Base-by-base conservation (phyloP, 2,888 invertebrate species). In the Schizaphis graminum region DNA sequence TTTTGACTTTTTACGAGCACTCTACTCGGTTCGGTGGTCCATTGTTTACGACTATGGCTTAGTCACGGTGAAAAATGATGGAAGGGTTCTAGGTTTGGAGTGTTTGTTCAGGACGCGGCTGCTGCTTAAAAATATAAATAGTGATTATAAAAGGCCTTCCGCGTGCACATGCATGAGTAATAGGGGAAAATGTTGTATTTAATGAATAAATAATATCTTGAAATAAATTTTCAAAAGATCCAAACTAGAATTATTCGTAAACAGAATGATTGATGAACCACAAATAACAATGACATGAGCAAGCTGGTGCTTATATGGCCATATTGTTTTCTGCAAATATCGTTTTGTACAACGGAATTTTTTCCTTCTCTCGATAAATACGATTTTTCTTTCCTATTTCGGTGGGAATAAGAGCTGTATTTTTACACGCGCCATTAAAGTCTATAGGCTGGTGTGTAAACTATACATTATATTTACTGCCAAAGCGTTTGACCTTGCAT, bases 1-100 rank as follows among this genome's bases (percentile, higher is more conserved):
- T 90, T 91, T 91, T 94, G 94, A 94, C 94, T 94, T 94, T 94
- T 94, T 86, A 94, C 91, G 91, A 94, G 61, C 91, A 91, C 41
- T 87, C n/a, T 57, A 91, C 41, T 87, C n/a, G 61, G 90, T 61
- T 77, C 53, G 86, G 77, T 7, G 56, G 91, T 85, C 87, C 86
- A 94, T 94, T 94, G 91, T 94, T 85, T 91, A 67, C 61, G 94
- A 41, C 86, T 47, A 49, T 41, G 67, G 87, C 91, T 94, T 94
- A 94, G 94, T 94, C 94, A 94, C n/a, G 86, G 87, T 91, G 86
- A 44, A 91, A 93, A 94, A 94, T 86, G 57, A 91, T 26, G 35
- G 28, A 86, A 91, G 91, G 94, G 94, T 89, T 85, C 93, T 41
- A 35, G 88, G 89, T 94, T 86, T 93, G 44, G 86, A 94, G 94